Evolutionary conservation across 2,888 invertebrate species (phyloP).

Genomic region (Sphaerophoria taeniata): DNA sequence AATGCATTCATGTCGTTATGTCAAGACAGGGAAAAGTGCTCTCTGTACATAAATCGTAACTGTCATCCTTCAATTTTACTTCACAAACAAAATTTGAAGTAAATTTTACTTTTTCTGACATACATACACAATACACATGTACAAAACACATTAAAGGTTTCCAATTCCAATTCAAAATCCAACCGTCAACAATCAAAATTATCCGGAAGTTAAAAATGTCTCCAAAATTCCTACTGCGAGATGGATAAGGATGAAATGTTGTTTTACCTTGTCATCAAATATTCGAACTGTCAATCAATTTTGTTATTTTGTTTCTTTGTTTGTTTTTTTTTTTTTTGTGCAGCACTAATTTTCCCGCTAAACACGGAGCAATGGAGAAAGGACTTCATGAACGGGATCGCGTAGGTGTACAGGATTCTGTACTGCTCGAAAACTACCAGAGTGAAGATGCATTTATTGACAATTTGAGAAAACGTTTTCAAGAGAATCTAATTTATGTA

Average conservation of each 20-base stretch:
- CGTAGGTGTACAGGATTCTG: conserved; percentile 96
- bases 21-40: not conserved
- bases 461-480: conserved; percentile 93
- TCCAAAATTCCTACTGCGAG: not conserved
- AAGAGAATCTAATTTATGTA: conserved; percentile 95
- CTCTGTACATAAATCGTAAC: not conserved
- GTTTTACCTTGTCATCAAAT: too few relatives aligned
- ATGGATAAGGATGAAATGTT: too few relatives aligned
- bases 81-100: too few relatives aligned
- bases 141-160: too few relatives aligned
- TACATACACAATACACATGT: too few relatives aligned
- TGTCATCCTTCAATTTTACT: too few relatives aligned
- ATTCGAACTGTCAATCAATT: not conserved
- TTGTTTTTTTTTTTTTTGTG: conserved; percentile 51
- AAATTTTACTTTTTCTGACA: too few relatives aligned
- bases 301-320: not conserved
- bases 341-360: conserved; percentile 74
- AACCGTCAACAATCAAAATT: too few relatives aligned
- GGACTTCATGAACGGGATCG: conserved; percentile 92
- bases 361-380: conserved; percentile 87
- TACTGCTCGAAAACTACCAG: conserved; percentile 93
- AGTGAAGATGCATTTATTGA: conserved; percentile 93
- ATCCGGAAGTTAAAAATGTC: not conserved
- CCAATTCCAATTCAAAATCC: too few relatives aligned
- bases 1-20: conserved; percentile 23